A percentile compares a stretch with the other conserved stretches of the same genome.
Evolutionary conservation across 2,113 vertebrate species (phyloP).

Genomic region (Ceyx cyanopectus): DNA sequence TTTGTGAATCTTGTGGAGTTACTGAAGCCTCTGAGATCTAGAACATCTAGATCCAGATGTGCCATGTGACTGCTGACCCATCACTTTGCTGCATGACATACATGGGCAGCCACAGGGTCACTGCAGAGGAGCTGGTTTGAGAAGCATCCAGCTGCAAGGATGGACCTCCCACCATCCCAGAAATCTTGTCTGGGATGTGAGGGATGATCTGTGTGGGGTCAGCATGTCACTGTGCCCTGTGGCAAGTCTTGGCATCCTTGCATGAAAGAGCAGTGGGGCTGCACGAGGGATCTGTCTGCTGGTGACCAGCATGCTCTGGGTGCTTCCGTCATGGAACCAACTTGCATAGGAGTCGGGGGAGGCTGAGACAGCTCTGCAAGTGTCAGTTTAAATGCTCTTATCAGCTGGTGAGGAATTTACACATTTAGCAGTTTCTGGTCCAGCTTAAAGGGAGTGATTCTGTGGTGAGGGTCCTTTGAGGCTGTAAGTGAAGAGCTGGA

Average conservation of each 20-base stretch:
- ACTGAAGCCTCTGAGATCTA: not conserved
- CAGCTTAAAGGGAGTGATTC: not conserved
- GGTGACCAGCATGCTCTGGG: not conserved
- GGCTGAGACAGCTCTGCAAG: not conserved
- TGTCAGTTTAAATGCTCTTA: not conserved
- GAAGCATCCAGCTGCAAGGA: not conserved
- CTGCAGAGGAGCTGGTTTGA: accelerated
- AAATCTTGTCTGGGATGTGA: not conserved
- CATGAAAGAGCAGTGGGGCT: not conserved
- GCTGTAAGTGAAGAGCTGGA: not conserved
- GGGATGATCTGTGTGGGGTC: not conserved
- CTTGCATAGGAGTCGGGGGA: not conserved
- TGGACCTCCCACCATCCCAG: not conserved
- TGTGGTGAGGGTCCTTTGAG: not conserved
- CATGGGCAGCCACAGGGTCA: accelerated
- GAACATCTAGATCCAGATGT: not conserved
- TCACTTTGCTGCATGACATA: too few species aligned
- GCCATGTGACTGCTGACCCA: not conserved
- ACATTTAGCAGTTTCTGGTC: not conserved
- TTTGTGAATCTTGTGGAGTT: not conserved
- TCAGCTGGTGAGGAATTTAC: not conserved
- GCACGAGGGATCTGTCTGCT: not conserved
- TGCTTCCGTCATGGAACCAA: not conserved
- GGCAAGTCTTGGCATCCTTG: not conserved
- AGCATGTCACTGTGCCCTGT: accelerated